Evolutionary conservation across 2,113 vertebrate species (phyloP), one percentile per base, ranked within the genome.

Genomic region (Lynx canadensis): DNA sequence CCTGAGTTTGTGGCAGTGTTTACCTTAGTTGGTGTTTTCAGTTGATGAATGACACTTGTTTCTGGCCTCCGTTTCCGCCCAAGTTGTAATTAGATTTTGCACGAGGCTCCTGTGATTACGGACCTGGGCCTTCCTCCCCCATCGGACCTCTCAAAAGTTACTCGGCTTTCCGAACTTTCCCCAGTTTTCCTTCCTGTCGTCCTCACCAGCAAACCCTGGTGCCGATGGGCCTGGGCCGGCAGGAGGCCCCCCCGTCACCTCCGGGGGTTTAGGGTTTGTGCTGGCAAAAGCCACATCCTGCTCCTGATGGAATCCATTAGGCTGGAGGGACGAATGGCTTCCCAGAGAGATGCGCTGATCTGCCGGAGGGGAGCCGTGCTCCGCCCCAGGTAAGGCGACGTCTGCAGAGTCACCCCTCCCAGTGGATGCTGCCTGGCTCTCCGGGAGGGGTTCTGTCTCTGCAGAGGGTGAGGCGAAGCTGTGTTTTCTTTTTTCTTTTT

Each of bases 51-150:
- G 97, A 91, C 96, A 94, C 93, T 97, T 97, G 93, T 97, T 98
- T 84, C 80, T 92, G 94, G 69, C 92, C 50, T 92, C 86, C 4
- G 1, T 97, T 98, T 96, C 93, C 0, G 1, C 85, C 86, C 78
- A 93, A 89, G 94, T 95, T 97, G 97, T 98, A 97, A 98, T 98
- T 98, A 95, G 81, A 97, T 91, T 69, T 96, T 94, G 68, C 89
- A 91, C 21, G 50, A 57, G 45, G 66, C 65, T 85, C 86, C 84
- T 63, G 86, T 95, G 96, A 93, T 95, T 95, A 76, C 19, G 79
- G 36, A 79, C 71, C 78, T 38, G 91, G 76, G 33, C 60, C 55
- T 95, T 68, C 82, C 52, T 78, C 5, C 78, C 63, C 90, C 41
- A 29, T 89, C 21, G 36, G 74, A 41, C 80, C 31, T 50, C 29